Conservation (phyloP, 2,113 vertebrate species). For the Paramisgurnus dabryanus region DNA sequence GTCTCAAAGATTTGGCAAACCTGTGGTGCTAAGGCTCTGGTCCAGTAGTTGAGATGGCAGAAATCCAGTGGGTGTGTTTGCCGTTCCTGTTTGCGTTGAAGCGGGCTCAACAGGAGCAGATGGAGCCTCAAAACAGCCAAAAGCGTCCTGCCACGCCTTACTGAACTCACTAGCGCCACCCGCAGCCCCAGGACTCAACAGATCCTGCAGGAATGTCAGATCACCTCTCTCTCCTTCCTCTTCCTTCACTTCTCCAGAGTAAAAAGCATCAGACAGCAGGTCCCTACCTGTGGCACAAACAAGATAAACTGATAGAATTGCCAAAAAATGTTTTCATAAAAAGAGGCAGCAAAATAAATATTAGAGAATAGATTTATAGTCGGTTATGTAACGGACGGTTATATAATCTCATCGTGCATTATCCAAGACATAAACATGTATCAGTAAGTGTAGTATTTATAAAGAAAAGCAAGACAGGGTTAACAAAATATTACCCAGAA, state of each 20-base stretch:
- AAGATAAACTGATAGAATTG: background rate
- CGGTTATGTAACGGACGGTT: too few species aligned
- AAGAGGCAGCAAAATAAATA: background rate
- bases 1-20: slow-evolving; percentile 48
- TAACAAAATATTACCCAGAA: background rate
- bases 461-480: background rate
- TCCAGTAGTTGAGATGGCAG: slow-evolving; percentile 86
- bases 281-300: background rate
- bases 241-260: slow-evolving; percentile 65
- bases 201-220: slow-evolving; percentile 80
- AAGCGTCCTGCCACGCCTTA: slow-evolving; percentile 72
- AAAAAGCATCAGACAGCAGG: slow-evolving; percentile 45
- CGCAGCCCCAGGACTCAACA: slow-evolving; percentile 69
- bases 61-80: slow-evolving; percentile 68
- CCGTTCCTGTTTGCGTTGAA: background rate
- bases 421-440: too few species aligned
- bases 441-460: too few species aligned
- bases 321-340: background rate
- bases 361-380: background rate
- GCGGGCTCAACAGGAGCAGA: background rate
- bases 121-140: slow-evolving; percentile 67
- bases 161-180: slow-evolving; percentile 66
- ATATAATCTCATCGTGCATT: too few species aligned
- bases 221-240: slow-evolving; percentile 74
- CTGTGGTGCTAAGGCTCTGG: slow-evolving; percentile 77